A percentile compares a stretch with the other conserved stretches of the same genome.
These are phyloP conservation scores for Mylabris sibirica DNA, from an alignment of 2,888 invertebrate genomes.

Conservation along the genomic window DNA sequence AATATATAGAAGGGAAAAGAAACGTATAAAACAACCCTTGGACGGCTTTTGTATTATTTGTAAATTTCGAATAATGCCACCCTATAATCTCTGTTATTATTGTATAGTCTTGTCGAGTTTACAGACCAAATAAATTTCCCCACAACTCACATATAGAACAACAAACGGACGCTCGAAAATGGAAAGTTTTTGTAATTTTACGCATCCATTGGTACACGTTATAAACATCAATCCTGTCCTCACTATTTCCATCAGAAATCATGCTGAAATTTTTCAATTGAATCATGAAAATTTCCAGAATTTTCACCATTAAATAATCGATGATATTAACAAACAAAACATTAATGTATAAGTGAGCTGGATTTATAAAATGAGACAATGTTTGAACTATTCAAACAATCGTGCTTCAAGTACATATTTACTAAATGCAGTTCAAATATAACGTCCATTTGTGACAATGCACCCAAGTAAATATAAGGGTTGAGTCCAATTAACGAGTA, in stretches of 20 bases:
- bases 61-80: constrained; percentile 29
- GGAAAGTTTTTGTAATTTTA: constrained; percentile 13
- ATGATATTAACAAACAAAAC: not conserved
- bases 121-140: constrained; percentile 20
- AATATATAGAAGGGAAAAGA: not conserved
- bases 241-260: not conserved
- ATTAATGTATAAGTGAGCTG: not conserved
- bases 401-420: not conserved
- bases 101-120: not conserved
- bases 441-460: not conserved
- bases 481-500: not conserved
- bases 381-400: not conserved
- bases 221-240: not conserved
- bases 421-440: not conserved
- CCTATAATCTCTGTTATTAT: constrained; percentile 25
- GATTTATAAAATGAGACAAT: not conserved
- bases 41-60: constrained; percentile 28
- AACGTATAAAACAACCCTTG: not conserved
- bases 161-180: constrained; percentile 18
- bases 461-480: not conserved
- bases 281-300: not conserved
- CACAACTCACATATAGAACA: constrained; percentile 8
- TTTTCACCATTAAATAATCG: not conserved
- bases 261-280: not conserved
- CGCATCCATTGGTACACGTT: constrained; percentile 13